A percentile compares a stretch with the other conserved stretches of the same genome.
Evolutionary conservation across 2,113 vertebrate genomes (phyloP).

Genomic region (Sapajus apella): DNA sequence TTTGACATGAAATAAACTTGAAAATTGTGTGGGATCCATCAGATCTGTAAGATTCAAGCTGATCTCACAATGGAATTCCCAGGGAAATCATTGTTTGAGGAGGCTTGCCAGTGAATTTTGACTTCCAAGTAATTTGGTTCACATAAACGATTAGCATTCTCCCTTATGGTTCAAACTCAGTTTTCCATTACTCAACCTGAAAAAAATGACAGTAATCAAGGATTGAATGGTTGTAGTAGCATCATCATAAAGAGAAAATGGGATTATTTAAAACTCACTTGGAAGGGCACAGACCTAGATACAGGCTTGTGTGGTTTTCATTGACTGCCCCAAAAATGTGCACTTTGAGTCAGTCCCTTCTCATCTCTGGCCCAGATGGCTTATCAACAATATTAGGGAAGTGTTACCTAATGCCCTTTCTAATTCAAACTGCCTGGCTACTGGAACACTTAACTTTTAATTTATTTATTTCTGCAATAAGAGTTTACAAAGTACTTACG

Average conservation of each 20-base stretch:
- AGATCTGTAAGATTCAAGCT: background rate
- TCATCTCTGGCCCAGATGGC: background rate
- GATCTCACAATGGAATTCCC: background rate
- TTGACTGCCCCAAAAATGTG: background rate
- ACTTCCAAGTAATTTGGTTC: slow-evolving; percentile 2
- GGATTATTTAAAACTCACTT: background rate
- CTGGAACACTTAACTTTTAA: background rate
- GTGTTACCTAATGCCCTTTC: background rate
- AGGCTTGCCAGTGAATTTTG: background rate
- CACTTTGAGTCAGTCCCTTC: background rate
- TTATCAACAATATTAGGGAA: background rate
- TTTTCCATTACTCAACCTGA: slow-evolving; percentile 57
- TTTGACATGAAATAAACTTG: slow-evolving; percentile 33
- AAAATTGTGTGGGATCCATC: background rate
- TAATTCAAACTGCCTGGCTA: background rate
- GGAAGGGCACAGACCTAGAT: background rate
- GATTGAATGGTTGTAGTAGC: background rate
- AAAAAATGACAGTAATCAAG: slow-evolving; percentile 43
- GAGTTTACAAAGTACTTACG: background rate
- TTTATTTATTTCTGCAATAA: background rate
- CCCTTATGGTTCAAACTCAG: slow-evolving; percentile 49
- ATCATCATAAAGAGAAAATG: background rate
- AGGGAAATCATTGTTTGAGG: background rate
- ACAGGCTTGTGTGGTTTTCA: background rate
- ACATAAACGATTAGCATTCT: slow-evolving; percentile 32